Evolutionary conservation across 2,888 invertebrate genomes (phyloP).

Genomic region (Melanostoma scalare): DNA sequence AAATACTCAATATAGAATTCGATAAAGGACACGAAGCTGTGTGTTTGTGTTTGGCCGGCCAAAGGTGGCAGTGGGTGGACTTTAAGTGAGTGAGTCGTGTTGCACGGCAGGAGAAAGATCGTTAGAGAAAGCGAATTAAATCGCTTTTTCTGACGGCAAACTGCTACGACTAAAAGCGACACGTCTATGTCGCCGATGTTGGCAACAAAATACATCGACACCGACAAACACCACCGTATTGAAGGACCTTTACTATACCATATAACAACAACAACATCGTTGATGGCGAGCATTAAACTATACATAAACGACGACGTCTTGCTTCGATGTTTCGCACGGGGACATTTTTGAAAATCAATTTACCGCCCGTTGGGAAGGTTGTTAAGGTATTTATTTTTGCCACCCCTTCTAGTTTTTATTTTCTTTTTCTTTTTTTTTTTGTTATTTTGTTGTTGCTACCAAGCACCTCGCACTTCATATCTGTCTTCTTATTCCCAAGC

Average conservation of each 20-base stretch:
- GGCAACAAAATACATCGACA: constrained; percentile 51
- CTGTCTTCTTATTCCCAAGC: constrained; percentile 26
- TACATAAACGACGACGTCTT: constrained; percentile 41
- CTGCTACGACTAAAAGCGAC: constrained; percentile 58
- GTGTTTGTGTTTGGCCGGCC: constrained; percentile 12
- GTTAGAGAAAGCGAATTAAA: constrained; percentile 71
- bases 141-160: constrained; percentile 65
- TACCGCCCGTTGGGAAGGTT: constrained; percentile 67
- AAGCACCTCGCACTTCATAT: background rate
- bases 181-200: constrained; percentile 58
- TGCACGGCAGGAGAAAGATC: constrained; percentile 64
- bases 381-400: constrained; percentile 63
- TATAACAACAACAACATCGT: background rate
- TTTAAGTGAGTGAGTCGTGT: constrained; percentile 53
- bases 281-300: constrained; percentile 11
- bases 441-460: background rate
- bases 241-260: background rate
- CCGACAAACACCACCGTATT: constrained; percentile 16
- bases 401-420: constrained; percentile 31
- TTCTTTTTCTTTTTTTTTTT: constrained; percentile 23
- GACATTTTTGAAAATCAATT: constrained; percentile 70
- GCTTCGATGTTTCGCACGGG: constrained; percentile 57
- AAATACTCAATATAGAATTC: constrained; percentile 71
- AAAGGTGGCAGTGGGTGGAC: constrained; percentile 37
- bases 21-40: constrained; percentile 46